Conservation (phyloP, 2,797 vertebrate species). For the Chelon auratus region DNA sequence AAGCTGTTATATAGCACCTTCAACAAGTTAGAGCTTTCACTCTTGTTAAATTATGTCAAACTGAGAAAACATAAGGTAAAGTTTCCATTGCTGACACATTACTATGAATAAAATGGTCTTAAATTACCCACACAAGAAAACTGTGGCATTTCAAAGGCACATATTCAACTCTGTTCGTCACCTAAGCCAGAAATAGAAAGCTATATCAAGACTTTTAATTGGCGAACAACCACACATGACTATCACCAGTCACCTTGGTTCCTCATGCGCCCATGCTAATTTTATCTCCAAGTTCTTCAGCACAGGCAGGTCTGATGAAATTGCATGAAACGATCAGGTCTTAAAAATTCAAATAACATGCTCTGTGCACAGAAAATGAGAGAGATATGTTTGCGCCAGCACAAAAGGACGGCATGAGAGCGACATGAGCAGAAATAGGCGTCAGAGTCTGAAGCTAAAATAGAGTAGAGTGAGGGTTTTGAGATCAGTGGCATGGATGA, state of each 20-base stretch:
- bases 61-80: slow-evolving; percentile 38
- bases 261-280: slow-evolving; percentile 55
- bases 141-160: slow-evolving; percentile 35
- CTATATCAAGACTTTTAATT: slow-evolving; percentile 68
- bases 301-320: slow-evolving; percentile 73
- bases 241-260: slow-evolving; percentile 64
- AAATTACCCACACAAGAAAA: slow-evolving; percentile 52
- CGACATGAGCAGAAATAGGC: slow-evolving; percentile 17
- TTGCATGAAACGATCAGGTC: slow-evolving; percentile 61
- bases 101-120: slow-evolving; percentile 56
- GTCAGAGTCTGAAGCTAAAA: slow-evolving; percentile 21
- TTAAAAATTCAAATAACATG: slow-evolving; percentile 67
- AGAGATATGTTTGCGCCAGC: slow-evolving; percentile 46
- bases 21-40: slow-evolving; percentile 25
- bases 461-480: background rate
- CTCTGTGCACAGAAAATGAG: slow-evolving; percentile 39
- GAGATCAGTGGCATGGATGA: slow-evolving; percentile 36
- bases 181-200: slow-evolving; percentile 71
- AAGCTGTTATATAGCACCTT: slow-evolving; percentile 29
- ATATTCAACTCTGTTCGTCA: slow-evolving; percentile 53
- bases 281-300: slow-evolving; percentile 60
- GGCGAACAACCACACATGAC: slow-evolving; percentile 68
- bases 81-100: slow-evolving; percentile 15
- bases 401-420: slow-evolving; percentile 33
- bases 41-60: slow-evolving; percentile 15